phyloP scores from a whole-genome alignment of 2,113 vertebrate genomes.

The human region GRCh38 chr3:31084501-31085000 shows the following conservation, averaged over 20 bases:
- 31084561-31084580: neutral
- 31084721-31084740: neutral
- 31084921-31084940: neutral
- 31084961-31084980: rapidly evolving
- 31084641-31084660: neutral
- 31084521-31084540: neutral
- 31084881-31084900: neutral
- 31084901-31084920: neutral
- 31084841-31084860: neutral
- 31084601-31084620: neutral
- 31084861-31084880: neutral
- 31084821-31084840: neutral
- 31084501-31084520: neutral
- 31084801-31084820: neutral
- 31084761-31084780: neutral
- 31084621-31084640: neutral
- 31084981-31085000: neutral
- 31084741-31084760: too few species aligned
- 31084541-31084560: neutral
- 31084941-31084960: neutral
- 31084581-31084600: neutral
- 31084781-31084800: neutral
- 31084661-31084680: neutral
- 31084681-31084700: neutral
- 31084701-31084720: neutral